Evolutionary conservation across 2,888 invertebrate species (phyloP), one percentile per base, ranked within the genome.

Genomic region (Cephus sareptanus): DNA sequence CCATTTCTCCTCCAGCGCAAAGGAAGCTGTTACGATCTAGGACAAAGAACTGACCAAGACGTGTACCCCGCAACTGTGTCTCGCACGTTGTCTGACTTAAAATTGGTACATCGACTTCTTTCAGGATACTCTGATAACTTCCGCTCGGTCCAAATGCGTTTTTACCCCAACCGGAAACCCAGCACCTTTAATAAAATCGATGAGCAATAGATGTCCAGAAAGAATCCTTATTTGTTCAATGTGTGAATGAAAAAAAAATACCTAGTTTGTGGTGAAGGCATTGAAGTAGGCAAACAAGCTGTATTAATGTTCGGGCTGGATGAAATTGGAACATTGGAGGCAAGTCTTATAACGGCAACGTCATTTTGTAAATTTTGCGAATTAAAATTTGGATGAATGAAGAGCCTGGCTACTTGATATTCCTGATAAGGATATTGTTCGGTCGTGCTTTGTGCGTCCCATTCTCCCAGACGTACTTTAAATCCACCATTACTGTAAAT

Each of bases 91-190:
- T 91, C n/a, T 94, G 92, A n/a, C 93, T 92, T 11, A 96, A 92
- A 69, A 97, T 93, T 0, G 95, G 94, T 0, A 97, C 95, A 80
- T 95, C 95, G 0, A 97, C 96, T 90, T 96, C 94, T 87, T 95
- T 96, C 88, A 96, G 91, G 68, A 95, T 95, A 82, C 94, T 93
- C 89, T 96, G 95, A 87, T 94, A 94, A 81, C 91, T 92, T 90
- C 90, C 92, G 23, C 75, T 87, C 4, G 90, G 70, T 1, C 93
- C 93, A 81, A 96, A 98, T 83, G 95, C 94, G 83, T 96, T 93
- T 89, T 97, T 96, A 23, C 98, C 98, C 97, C 98, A 98, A 15
- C 98, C 98, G n/a, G 96, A 93, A 0, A 96, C 95, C 92, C 93
- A 93, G 86, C 95, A 95, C 81, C 92, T 92, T 56, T 79, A 37